These are phyloP conservation scores for Zelleria hepariella DNA, from an alignment of 2,888 invertebrate species.

Conservation along the genomic window DNA sequence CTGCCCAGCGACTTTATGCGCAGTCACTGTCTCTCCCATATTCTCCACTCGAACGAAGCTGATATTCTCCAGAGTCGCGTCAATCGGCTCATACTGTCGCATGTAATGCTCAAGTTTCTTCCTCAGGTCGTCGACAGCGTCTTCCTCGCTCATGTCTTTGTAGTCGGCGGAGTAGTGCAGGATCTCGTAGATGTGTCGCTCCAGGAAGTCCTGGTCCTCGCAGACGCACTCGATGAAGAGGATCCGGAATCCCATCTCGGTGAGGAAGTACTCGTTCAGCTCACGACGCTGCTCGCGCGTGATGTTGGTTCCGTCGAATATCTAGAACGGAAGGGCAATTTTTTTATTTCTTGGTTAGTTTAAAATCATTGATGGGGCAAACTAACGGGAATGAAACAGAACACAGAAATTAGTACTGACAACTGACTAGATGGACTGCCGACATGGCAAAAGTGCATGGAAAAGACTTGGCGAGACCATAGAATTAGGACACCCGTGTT, in stretches of 20 bases:
- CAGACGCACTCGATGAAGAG: constrained; percentile 95
- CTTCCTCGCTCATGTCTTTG: constrained; percentile 80
- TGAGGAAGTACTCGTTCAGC: constrained; percentile 79
- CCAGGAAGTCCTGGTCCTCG: constrained; percentile 75
- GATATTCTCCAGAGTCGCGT: constrained; percentile 70
- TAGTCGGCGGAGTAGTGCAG: constrained; percentile 91
- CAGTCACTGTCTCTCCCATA: constrained; percentile 77
- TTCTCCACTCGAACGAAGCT: constrained; percentile 63
- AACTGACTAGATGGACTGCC: no score
- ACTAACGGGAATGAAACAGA: no score
- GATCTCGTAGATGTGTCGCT: constrained; percentile 76
- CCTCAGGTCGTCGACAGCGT: constrained; percentile 85
- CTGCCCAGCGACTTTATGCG: constrained; percentile 81
- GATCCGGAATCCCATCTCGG: constrained; percentile 84
- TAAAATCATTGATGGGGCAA: no score
- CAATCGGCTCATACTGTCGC: constrained; percentile 84
- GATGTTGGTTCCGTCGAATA: constrained; percentile 94
- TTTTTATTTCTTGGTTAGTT: background rate
- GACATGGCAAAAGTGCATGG: no score
- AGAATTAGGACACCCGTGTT: no score
- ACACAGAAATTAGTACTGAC: no score
- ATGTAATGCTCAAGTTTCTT: constrained; percentile 88
- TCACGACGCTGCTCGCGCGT: constrained; percentile 85
- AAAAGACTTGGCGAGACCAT: no score
- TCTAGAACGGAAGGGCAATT: constrained; percentile 61